Base-by-base conservation (phyloP, 2,797 vertebrate species). In the Champsocephalus esox region DNA sequence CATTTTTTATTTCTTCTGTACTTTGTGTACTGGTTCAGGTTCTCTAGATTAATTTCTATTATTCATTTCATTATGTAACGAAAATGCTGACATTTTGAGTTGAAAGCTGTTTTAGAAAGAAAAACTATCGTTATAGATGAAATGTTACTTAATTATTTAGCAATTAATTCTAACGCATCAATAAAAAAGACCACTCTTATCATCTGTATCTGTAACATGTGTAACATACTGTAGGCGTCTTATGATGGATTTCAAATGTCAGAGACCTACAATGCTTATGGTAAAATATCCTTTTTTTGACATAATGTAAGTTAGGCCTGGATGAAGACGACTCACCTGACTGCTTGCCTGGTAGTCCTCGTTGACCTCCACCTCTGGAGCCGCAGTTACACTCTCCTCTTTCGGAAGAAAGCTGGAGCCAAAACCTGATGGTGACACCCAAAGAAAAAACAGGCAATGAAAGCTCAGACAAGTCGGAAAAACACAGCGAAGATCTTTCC, bases 381-480 rank as follows among this genome's bases (percentile, higher is more conserved):
- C 91, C 43, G 94, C 89, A 44, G 96, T 96, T 68, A 96, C 71
- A 59, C 97, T 98, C 91, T 98, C 97, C 88, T 99, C 98, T 84
- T 98, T 98, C 65, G 97, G 97, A 79, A 98, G 96, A 91, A 99
- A 99, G 88, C 96, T 97, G 84, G 97, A 99, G 79, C 97, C 96
- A 92, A 99, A 99, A 90, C 96, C 98, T 99, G 88, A 81, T 52
- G 75, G 67, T 58, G 79, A 89, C 75, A 89, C 73, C 73, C 83
- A 81, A 71, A 86, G 67, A 87, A 79, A 86, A 81, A 3, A 55
- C 19, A 72, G 79, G 83, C 69, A 67, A 77, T 57, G 54, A 79
- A 46, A 87, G 73, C 80, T 84, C 75, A 79, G 79, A 75, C 58
- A 68, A 76, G 76, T 57, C 21, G 82, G 80, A 78, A 89, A 89